A percentile compares a stretch with the other conserved stretches of the same genome.
These are phyloP conservation scores for Leptopterna dolabrata DNA, from an alignment of 2,888 invertebrate genomes.

Conservation along the genomic window DNA sequence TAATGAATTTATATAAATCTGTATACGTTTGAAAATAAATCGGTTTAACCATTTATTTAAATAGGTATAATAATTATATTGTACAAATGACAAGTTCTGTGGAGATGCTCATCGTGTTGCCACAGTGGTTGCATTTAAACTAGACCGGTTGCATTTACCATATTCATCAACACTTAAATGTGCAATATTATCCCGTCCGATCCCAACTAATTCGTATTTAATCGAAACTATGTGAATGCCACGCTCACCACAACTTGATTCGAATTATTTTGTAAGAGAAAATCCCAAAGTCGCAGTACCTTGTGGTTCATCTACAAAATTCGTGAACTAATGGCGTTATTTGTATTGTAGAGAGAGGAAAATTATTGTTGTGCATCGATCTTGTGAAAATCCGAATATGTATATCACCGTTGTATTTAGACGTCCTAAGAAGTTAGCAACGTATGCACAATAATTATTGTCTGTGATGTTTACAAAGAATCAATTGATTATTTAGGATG, in stretches of 20 bases:
- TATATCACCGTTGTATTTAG: neutral
- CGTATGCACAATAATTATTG: constrained; percentile 29
- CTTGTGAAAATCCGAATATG: neutral
- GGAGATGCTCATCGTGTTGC: no score
- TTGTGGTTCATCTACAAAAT: neutral
- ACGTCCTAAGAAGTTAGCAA: neutral
- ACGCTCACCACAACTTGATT: neutral
- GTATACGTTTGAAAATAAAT: no score
- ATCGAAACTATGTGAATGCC: neutral
- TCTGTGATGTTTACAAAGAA: constrained; percentile 35
- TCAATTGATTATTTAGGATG: constrained; percentile 12
- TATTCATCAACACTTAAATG: no score
- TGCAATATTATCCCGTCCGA: constrained; percentile 3
- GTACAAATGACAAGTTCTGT: no score
- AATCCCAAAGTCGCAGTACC: neutral
- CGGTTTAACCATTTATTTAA: no score
- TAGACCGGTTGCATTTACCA: no score
- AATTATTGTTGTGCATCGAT: neutral
- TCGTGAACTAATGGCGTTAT: neutral
- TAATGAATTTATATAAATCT: no score
- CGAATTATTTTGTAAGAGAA: neutral
- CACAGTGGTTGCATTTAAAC: no score
- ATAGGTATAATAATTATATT: no score
- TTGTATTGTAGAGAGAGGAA: neutral
- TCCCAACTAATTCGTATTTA: neutral